A percentile compares a stretch with the other conserved stretches of the same genome.
Conservation (phyloP, 2,113 vertebrate species). For the Apistogramma diplotaenia region DNA sequence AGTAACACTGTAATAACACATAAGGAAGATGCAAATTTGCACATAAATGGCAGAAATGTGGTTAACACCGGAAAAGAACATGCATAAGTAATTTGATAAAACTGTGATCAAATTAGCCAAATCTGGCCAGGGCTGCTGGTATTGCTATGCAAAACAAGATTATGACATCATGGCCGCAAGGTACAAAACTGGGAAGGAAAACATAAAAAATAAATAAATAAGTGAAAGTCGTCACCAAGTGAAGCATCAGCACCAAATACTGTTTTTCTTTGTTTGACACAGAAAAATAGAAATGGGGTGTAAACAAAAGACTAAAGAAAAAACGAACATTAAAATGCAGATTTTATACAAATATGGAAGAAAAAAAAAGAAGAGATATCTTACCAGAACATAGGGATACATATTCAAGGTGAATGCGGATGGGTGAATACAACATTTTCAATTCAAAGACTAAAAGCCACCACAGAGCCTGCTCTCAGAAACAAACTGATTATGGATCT, state of each 20-base stretch:
- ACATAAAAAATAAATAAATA: background rate
- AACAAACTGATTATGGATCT: conserved; percentile 36
- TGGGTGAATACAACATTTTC: conserved; percentile 23
- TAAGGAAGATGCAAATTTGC: background rate
- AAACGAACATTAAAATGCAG: background rate
- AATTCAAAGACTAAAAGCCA: conserved; percentile 14
- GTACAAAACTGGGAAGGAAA: background rate
- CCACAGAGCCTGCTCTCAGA: conserved; percentile 14
- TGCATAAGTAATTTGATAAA: background rate
- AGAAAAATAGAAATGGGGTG: background rate
- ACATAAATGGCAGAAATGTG: background rate
- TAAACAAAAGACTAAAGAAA: background rate
- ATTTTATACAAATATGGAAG: background rate
- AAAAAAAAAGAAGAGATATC: background rate
- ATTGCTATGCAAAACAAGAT: background rate
- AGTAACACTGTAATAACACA: too few species aligned
- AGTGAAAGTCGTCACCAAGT: background rate
- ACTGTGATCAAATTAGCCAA: background rate
- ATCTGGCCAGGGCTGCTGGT: background rate
- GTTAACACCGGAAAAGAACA: background rate
- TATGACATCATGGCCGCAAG: background rate
- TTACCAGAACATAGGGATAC: background rate
- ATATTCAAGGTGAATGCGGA: conserved; percentile 14
- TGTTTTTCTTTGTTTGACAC: background rate
- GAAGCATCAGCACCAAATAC: background rate